phyloP scores from a whole-genome alignment of 2,888 invertebrate genomes.

The Pterobdella sp. region DNA sequence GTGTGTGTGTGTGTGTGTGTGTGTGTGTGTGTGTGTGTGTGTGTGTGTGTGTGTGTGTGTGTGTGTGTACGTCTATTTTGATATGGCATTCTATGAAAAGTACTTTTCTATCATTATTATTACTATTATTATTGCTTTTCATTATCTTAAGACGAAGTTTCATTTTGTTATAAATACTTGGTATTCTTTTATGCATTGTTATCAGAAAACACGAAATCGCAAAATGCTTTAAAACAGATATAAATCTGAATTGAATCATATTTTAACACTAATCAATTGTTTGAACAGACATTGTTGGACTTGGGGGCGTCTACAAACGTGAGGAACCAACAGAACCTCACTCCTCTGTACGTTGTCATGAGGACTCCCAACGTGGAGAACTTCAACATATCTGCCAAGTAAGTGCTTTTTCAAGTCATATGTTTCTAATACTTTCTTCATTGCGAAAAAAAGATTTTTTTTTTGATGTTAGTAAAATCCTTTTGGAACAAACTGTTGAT shows the following conservation, averaged over 20 bases:
- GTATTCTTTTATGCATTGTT: no score
- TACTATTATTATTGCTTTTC: no score
- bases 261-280: background rate
- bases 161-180: no score
- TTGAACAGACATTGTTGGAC: constrained; percentile 66
- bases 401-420: background rate
- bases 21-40: constrained; percentile 22
- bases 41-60: constrained; percentile 28
- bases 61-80: constrained; percentile 23
- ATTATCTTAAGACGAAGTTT: no score
- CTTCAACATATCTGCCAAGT: constrained; percentile 12
- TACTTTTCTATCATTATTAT: no score
- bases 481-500: no score
- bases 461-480: no score
- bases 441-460: no score
- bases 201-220: no score
- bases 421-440: background rate
- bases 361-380: constrained; percentile 8
- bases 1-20: constrained; percentile 22
- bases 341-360: constrained; percentile 56
- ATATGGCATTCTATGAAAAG: no score
- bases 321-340: constrained; percentile 77
- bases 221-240: no score
- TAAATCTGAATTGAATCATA: background rate
- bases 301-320: constrained; percentile 94